These are phyloP conservation scores for Oithona nana DNA, from an alignment of 2,888 invertebrate genomes.

Conservation along the genomic window DNA sequence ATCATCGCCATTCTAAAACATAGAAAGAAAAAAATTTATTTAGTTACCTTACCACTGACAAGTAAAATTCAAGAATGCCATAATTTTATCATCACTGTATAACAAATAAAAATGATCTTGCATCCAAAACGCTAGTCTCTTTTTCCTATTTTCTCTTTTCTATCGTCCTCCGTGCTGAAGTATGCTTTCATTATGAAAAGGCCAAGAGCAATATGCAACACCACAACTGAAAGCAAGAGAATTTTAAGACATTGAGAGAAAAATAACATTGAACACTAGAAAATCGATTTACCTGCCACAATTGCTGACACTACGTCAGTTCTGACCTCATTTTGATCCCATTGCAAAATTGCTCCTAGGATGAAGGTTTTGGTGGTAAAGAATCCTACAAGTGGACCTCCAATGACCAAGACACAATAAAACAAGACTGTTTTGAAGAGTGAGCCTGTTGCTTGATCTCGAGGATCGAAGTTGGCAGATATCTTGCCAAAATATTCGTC, in stretches of 20 bases:
- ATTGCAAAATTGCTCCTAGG: not conserved
- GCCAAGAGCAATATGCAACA: slow-evolving; percentile 53
- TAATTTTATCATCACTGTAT: not conserved
- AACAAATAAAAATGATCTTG: not conserved
- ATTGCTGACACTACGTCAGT: slow-evolving; percentile 62
- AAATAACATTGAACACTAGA: no score
- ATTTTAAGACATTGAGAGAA: no score
- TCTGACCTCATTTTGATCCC: slow-evolving; percentile 28
- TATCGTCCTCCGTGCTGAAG: not conserved
- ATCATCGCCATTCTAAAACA: no score
- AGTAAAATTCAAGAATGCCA: not conserved
- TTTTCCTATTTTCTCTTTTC: not conserved
- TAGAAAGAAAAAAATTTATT: no score
- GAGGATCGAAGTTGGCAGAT: no score
- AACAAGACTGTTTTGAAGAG: slow-evolving; percentile 40
- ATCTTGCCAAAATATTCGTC: no score
- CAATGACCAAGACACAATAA: slow-evolving; percentile 53
- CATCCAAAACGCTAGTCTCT: not conserved
- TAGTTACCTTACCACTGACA: not conserved
- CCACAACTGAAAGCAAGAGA: slow-evolving; percentile 35
- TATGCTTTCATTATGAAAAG: slow-evolving; percentile 44
- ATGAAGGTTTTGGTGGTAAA: slow-evolving; percentile 30
- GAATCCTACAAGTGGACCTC: slow-evolving; percentile 52
- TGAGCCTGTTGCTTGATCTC: no score
- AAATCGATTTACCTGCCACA: slow-evolving; percentile 33